Percentiles rank a stretch among this genome's conserved stretches.
Evolutionary conservation across 2,113 vertebrate species (phyloP).

Genomic region (Cardinalis cardinalis): DNA sequence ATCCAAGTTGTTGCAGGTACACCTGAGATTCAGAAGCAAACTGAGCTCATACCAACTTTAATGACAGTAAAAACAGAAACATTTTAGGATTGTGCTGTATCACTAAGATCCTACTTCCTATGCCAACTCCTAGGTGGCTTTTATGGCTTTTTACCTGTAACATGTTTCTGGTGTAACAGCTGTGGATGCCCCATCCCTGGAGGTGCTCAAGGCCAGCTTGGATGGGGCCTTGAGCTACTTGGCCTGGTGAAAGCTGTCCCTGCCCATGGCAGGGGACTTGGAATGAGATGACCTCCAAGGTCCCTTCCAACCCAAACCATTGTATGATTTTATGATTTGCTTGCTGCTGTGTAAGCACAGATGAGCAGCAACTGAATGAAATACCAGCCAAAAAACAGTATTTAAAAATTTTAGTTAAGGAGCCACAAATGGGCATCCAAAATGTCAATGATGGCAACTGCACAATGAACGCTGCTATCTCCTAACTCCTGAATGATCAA

Average conservation of each 20-base stretch:
- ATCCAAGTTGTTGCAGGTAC: neutral
- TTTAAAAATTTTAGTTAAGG: neutral
- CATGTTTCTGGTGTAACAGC: neutral
- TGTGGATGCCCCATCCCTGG: neutral
- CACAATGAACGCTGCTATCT: neutral
- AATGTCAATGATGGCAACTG: neutral
- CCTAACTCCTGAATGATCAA: neutral
- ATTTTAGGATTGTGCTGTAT: neutral
- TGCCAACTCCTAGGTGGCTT: neutral
- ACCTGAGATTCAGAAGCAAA: neutral
- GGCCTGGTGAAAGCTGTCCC: neutral
- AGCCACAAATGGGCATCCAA: neutral
- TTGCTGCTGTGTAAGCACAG: neutral
- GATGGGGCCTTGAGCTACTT: neutral
- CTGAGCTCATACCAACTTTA: neutral
- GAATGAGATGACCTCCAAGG: neutral
- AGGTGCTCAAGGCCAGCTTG: neutral
- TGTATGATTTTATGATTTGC: neutral
- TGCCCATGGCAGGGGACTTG: neutral
- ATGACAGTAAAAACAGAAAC: neutral
- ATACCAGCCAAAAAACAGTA: neutral
- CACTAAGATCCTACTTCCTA: neutral
- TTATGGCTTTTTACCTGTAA: neutral
- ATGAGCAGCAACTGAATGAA: neutral
- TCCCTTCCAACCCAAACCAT: neutral